phyloP scores from a whole-genome alignment of 2,888 invertebrate genomes.

The Anarsia innoxiella region DNA sequence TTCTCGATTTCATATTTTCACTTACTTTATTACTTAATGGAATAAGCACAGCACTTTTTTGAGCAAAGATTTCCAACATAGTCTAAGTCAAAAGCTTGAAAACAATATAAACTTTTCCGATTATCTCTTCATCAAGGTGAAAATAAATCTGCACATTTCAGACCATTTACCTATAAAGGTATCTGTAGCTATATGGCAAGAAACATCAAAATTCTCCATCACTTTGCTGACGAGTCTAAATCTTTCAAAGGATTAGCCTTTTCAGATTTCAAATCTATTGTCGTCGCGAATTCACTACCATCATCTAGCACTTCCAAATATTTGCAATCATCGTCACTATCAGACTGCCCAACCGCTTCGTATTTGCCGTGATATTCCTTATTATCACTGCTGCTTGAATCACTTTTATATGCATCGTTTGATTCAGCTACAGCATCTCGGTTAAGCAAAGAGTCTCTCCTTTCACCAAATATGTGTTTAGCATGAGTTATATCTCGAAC shows the following conservation, averaged over 20 bases:
- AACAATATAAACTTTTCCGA: neutral
- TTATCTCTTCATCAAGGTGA: neutral
- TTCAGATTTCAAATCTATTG: conserved; percentile 17
- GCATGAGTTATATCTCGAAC: conserved; percentile 39
- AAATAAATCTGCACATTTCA: neutral
- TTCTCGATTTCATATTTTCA: too few relatives aligned
- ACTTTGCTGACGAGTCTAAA: conserved; percentile 26
- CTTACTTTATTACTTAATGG: too few relatives aligned
- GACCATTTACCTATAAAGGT: conserved; percentile 1
- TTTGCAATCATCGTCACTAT: conserved; percentile 53
- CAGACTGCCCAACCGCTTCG: conserved; percentile 38
- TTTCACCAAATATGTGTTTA: conserved; percentile 37
- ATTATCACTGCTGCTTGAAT: conserved; percentile 32
- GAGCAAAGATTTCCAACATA: too few relatives aligned
- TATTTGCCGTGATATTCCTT: conserved; percentile 32
- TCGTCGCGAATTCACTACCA: conserved; percentile 45
- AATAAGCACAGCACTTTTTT: too few relatives aligned
- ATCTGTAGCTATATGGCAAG: conserved; percentile 3
- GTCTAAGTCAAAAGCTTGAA: neutral
- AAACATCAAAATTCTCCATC: conserved; percentile 2
- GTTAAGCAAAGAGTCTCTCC: conserved; percentile 32
- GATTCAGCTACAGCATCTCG: conserved; percentile 24
- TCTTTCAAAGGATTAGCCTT: conserved; percentile 27
- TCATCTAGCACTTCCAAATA: conserved; percentile 66
- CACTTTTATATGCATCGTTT: conserved; percentile 40